Base-by-base conservation (phyloP, 1,140 invertebrate species). In the Ptiloglossa arizonensis region DNA sequence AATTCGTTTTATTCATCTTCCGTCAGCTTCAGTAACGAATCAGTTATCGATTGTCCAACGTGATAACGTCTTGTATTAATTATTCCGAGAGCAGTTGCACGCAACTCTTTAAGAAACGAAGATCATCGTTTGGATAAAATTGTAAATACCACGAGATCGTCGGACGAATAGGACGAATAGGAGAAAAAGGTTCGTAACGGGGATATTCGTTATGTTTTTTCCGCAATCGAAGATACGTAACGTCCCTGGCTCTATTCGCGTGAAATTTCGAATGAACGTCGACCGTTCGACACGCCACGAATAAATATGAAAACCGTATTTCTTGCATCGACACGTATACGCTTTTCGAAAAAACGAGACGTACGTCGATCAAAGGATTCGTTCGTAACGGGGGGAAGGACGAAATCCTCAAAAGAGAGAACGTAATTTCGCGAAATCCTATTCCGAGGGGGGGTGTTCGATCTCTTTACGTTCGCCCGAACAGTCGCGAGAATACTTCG, bases 311-410 rank as follows among this genome's bases (percentile, higher is more conserved):
- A 24, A 24, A 56, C 32, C n/a, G 22, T 27, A 41, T 54, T 56
- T 22, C 48, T 17, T 11, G 19, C 32, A 56, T 29, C 24, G 67
- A 69, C 67, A 56, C 22, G 50, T 27, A 19, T 56, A 19, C 27
- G 50, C 67, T 69, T 22, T 69, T 56, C 27, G 50, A 38, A 19
- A n/a, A 19, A 67, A 52, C 46, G 32, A 69, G 67, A 56, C 27
- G 32, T 50, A 54, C 48, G 32, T 19, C 32, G 32, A 32, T 22
- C 19, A n/a, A 41, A 6, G 5, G 22, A 56, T 56, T 38, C 22
- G 48, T 54, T 38, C n/a, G 15, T 9, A 22, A 38, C 24, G 17
- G 2, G 13, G 15, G 0, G 50, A 2, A 24, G 4, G 15, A n/a
- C n/a, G n/a, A 15, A 24, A 27, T 69, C 19, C 8, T 35, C n/a